Base-by-base conservation (phyloP, 1,140 invertebrate species). In the Argopecten irradians region DNA sequence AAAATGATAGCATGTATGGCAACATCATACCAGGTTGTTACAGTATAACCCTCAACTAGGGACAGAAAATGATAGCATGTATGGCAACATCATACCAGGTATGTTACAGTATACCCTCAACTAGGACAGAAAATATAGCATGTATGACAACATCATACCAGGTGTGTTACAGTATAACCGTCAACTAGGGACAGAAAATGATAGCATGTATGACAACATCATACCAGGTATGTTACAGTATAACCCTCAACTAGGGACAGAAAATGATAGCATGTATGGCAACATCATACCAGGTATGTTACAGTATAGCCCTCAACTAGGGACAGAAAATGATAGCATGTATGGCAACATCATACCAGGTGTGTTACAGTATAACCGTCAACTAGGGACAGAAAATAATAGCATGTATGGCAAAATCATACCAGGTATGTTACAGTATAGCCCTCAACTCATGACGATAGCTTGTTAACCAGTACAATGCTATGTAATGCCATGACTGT, bases 151-250 rank as follows among this genome's bases (percentile, higher is more conserved):
- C 1, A 16, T 19, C 22, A 8, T 92, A 92, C 85, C 35, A 43
- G 19, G 91, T 92, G 43, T 55, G 87, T 88, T 22, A n/a, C n/a
- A n/a, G 8, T 46, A 46, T 46, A 2, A 71, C n/a, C 55, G 5
- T 71, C 3, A 19, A 55, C 55, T 8, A n/a, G 8, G 2, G 55
- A n/a, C n/a, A n/a, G n/a, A n/a, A n/a, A 71, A 71, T 71, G 55
- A 71, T 28, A 39, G 13, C 36, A 5, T 39, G 36, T 13, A 39
- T 39, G 36, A 5, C 34, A 14, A 55, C 1, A 16, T 19, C 22
- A 8, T 92, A 92, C 85, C 35, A 43, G 19, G 91, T 92, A 82
- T 55, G 87, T 88, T 22, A n/a, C n/a, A n/a, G 8, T 46, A 46
- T 46, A 2, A 71, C n/a, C 55, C 8, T 71, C 3, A 19, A 55